These are phyloP conservation scores for Papilio helenus DNA, from an alignment of 1,140 invertebrate species.

Conservation along the genomic window DNA sequence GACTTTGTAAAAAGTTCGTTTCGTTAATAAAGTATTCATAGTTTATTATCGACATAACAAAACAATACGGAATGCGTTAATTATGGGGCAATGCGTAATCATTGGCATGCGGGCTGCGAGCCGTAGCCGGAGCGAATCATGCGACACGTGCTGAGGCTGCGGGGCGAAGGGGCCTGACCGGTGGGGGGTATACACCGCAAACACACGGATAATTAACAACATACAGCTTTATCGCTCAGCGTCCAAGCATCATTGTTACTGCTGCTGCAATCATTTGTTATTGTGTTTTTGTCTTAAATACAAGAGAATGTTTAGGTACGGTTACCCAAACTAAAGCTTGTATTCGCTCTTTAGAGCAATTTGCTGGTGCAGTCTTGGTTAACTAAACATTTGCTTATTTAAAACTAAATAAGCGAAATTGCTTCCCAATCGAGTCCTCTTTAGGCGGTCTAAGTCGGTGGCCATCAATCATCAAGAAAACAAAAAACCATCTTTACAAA, in stretches of 20 bases:
- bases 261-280: background rate
- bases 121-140: conserved; percentile 1
- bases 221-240: background rate
- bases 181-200: conserved; percentile 6
- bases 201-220: background rate
- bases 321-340: background rate
- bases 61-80: conserved; percentile 14
- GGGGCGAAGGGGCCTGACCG: background rate
- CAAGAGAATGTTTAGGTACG: background rate
- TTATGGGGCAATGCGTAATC: background rate
- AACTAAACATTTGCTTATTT: background rate
- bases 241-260: background rate
- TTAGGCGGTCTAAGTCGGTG: background rate
- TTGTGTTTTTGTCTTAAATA: background rate
- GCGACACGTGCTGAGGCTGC: background rate
- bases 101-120: background rate
- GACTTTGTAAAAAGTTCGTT: background rate
- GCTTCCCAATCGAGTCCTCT: background rate
- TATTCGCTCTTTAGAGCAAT: background rate
- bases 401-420: background rate
- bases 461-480: background rate
- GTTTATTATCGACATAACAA: background rate
- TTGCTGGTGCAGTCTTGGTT: background rate
- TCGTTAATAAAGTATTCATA: background rate
- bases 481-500: background rate